Evolutionary conservation across 2,888 invertebrate genomes (phyloP).

Genomic region (Electrophaes corylata): DNA sequence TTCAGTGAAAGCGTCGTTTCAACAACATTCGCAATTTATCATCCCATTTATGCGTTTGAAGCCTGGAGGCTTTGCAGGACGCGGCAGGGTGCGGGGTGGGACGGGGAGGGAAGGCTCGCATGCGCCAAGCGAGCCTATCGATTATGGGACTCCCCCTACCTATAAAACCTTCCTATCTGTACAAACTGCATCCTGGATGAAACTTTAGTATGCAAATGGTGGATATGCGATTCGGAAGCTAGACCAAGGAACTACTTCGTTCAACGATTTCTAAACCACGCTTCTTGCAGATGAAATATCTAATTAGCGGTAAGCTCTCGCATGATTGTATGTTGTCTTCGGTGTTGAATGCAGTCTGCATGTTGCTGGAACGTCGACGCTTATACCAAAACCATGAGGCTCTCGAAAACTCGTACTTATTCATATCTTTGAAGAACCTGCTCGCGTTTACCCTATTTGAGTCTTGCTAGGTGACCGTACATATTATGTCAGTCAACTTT

Average conservation of each 20-base stretch:
- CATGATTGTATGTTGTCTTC: conserved; percentile 25
- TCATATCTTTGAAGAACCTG: not conserved
- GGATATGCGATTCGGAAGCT: conserved; percentile 26
- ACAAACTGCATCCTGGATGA: conserved; percentile 33
- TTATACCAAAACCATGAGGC: not conserved
- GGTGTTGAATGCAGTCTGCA: conserved; percentile 25
- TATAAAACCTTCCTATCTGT: conserved; percentile 27
- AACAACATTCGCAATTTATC: conserved; percentile 37
- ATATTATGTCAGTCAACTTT: not conserved
- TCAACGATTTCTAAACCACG: conserved; percentile 6
- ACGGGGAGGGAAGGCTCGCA: conserved; percentile 30
- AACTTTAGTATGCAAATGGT: conserved; percentile 35
- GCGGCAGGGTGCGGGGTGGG: conserved; percentile 7
- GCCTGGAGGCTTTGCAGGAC: conserved; percentile 33
- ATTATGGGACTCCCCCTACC: conserved; percentile 30
- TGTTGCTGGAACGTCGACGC: conserved; percentile 7
- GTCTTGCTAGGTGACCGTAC: conserved; percentile 2
- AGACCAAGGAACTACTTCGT: conserved; percentile 1
- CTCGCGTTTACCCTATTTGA: too few relatives aligned
- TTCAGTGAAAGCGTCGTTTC: conserved; percentile 29
- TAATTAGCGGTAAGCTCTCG: conserved; percentile 27
- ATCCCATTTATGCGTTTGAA: conserved; percentile 23
- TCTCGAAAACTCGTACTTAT: too few relatives aligned
- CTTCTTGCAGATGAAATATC: conserved; percentile 26
- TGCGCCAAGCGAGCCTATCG: conserved; percentile 40